Conservation (phyloP, 2,888 invertebrate species). For the Orchesellides sinensis region DNA sequence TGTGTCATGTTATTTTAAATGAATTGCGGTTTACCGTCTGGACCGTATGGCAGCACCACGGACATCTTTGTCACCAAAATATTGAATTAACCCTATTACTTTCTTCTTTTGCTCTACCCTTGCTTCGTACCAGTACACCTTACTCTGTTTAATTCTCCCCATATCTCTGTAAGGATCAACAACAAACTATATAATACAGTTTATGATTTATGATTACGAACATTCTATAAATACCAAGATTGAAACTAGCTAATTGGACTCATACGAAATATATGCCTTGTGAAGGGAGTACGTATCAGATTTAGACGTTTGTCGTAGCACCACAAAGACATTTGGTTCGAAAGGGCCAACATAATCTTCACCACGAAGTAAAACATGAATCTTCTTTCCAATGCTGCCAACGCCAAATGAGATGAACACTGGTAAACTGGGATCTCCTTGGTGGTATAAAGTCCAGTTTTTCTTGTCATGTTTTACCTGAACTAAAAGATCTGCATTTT, state of each 20-base stretch:
- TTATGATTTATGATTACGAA: background rate
- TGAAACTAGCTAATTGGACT: background rate
- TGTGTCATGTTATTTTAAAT: background rate
- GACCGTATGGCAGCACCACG: slow-evolving; percentile 9
- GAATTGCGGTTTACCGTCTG: slow-evolving; percentile 15
- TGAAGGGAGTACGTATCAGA: slow-evolving; percentile 17
- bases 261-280: slow-evolving; percentile 23
- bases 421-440: slow-evolving; percentile 14
- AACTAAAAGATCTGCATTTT: slow-evolving; percentile 23
- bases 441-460: slow-evolving; percentile 36
- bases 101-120: slow-evolving; percentile 35
- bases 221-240: background rate
- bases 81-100: background rate
- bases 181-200: background rate
- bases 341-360: slow-evolving; percentile 34
- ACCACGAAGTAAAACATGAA: slow-evolving; percentile 39
- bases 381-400: background rate
- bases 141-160: background rate
- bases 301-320: background rate
- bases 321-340: slow-evolving; percentile 33
- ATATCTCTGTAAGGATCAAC: background rate
- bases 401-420: slow-evolving; percentile 36
- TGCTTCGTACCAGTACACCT: slow-evolving; percentile 31
- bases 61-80: slow-evolving; percentile 30
- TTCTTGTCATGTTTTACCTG: slow-evolving; percentile 25